Evolutionary conservation across 2,888 invertebrate genomes (phyloP).

Genomic region (Macropis europaea): DNA sequence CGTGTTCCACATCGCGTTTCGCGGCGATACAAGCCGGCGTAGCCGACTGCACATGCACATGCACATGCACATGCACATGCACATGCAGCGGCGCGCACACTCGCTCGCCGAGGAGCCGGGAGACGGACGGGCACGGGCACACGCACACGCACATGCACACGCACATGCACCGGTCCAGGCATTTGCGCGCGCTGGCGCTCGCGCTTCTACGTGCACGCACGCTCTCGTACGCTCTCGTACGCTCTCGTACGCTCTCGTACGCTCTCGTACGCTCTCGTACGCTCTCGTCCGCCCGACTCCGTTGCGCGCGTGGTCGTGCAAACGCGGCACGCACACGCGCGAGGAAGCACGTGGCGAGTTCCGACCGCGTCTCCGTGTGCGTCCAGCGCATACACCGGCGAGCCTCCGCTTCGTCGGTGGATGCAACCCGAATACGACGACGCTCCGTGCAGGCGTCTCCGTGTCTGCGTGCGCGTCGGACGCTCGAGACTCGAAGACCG

Average conservation of each 20-base stretch:
- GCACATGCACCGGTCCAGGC: conserved; percentile 33
- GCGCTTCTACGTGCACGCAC: conserved; percentile 29
- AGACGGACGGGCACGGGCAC: conserved; percentile 5
- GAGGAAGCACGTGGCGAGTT: conserved; percentile 44
- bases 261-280: neutral
- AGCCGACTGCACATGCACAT: conserved; percentile 54
- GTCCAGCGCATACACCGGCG: neutral
- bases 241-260: neutral
- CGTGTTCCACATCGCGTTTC: conserved; percentile 74
- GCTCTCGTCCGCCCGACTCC: neutral
- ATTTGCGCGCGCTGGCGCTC: conserved; percentile 24
- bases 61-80: neutral
- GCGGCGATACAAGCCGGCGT: conserved; percentile 52
- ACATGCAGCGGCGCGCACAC: conserved; percentile 9
- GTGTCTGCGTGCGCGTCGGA: conserved; percentile 50
- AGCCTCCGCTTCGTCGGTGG: neutral
- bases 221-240: conserved; percentile 41
- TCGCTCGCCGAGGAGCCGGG: too few relatives aligned
- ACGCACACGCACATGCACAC: neutral
- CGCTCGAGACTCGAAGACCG: conserved; percentile 21
- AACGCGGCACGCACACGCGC: conserved; percentile 25
- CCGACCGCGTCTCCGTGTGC: conserved; percentile 19
- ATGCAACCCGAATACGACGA: conserved; percentile 35
- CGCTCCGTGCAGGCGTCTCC: conserved; percentile 35
- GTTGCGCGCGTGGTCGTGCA: conserved; percentile 20